Conservation (phyloP, 2,113 vertebrate genomes). For the Grantiella picta region DNA sequence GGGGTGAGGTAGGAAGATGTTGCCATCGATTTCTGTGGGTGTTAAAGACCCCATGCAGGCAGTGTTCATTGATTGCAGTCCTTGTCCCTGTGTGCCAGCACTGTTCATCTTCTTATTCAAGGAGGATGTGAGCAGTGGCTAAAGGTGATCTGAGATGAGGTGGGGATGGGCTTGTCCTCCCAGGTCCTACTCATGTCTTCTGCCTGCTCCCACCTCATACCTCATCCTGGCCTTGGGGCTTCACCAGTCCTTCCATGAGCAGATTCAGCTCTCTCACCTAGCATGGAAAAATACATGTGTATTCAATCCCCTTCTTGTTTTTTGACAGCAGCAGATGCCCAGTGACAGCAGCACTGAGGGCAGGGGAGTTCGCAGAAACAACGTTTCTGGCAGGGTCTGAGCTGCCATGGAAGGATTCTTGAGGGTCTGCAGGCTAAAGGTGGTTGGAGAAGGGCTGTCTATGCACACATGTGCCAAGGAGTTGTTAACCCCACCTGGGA, state of each 20-base stretch:
- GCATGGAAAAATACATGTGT: accelerated
- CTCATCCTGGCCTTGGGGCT: background rate
- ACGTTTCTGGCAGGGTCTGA: background rate
- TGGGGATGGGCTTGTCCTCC: background rate
- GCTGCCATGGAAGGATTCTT: background rate
- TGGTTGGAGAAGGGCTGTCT: background rate
- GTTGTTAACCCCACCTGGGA: accelerated
- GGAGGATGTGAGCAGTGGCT: background rate
- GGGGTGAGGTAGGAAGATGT: background rate
- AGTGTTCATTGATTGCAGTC: background rate
- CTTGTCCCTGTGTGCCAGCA: background rate
- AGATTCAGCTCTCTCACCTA: background rate
- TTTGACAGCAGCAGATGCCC: background rate
- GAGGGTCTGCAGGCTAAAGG: background rate
- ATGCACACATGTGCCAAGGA: accelerated
- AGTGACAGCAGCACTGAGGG: background rate
- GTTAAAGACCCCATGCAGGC: conserved; percentile 16
- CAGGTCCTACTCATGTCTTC: background rate
- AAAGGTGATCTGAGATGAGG: background rate
- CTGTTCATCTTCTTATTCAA: background rate
- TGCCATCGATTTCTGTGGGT: conserved; percentile 26
- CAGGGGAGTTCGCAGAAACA: background rate
- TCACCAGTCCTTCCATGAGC: background rate
- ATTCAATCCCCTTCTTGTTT: background rate
- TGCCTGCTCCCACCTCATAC: background rate